A percentile compares a stretch with the other conserved stretches of the same genome.
Conservation (phyloP, 2,797 vertebrate genomes). For the Craterocephalus amniculus region DNA sequence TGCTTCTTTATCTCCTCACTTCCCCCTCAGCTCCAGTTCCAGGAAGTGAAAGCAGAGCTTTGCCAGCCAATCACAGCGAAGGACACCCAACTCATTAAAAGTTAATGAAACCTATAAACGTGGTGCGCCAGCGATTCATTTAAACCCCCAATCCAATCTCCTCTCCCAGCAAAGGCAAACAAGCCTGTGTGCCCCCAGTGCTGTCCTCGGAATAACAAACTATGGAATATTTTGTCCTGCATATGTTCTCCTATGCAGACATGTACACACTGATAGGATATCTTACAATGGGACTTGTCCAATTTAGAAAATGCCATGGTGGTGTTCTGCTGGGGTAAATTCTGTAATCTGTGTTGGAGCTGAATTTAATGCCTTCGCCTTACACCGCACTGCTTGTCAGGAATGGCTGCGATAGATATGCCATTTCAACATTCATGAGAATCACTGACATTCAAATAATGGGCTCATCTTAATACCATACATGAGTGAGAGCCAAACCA, state of each 20-base stretch:
- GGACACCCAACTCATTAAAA: conserved; percentile 88
- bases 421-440: conserved; percentile 86
- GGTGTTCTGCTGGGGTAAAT: conserved; percentile 79
- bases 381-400: conserved; percentile 76
- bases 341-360: conserved; percentile 76
- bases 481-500: conserved; percentile 62
- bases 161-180: conserved; percentile 86
- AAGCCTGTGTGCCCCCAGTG: conserved; percentile 83
- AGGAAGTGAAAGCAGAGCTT: conserved; percentile 72
- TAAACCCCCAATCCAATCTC: conserved; percentile 88
- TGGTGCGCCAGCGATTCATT: conserved; percentile 86
- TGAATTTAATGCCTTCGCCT: conserved; percentile 80
- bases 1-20: conserved; percentile 54
- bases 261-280: conserved; percentile 78
- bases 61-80: conserved; percentile 81
- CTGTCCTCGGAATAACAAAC: conserved; percentile 85
- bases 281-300: conserved; percentile 81
- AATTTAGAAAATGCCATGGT: conserved; percentile 82
- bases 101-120: conserved; percentile 90
- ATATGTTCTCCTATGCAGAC: conserved; percentile 83
- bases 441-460: conserved; percentile 84
- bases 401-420: conserved; percentile 62
- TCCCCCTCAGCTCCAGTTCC: conserved; percentile 70
- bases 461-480: conserved; percentile 76
- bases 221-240: conserved; percentile 86